These are phyloP conservation scores for Tetropium fuscum DNA, from an alignment of 2,888 invertebrate genomes.

Conservation along the genomic window DNA sequence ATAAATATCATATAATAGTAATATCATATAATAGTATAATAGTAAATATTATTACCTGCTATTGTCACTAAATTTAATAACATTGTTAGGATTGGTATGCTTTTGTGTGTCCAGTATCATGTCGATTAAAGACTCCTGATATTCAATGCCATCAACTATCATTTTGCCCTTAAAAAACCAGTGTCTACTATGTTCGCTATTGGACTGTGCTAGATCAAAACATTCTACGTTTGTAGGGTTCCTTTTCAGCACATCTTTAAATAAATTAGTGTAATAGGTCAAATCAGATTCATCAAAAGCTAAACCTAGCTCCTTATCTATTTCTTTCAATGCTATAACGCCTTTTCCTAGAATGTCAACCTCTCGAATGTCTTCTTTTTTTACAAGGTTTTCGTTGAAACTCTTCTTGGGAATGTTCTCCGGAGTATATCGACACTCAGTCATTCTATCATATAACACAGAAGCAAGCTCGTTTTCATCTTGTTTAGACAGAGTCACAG, in stretches of 20 bases:
- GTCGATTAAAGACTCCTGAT: slow-evolving; percentile 87
- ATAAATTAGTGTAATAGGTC: slow-evolving; percentile 89
- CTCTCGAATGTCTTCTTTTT: slow-evolving; percentile 81
- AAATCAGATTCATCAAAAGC: slow-evolving; percentile 95
- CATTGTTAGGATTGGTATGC: slow-evolving; percentile 89
- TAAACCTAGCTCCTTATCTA: slow-evolving; percentile 74
- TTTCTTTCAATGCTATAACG: slow-evolving; percentile 81
- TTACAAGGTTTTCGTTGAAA: slow-evolving; percentile 76
- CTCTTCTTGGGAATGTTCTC: slow-evolving; percentile 74
- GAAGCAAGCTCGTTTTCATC: slow-evolving; percentile 69
- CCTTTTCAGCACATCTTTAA: slow-evolving; percentile 82
- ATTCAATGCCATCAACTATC: slow-evolving; percentile 83
- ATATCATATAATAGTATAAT: neutral
- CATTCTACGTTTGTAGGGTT: slow-evolving; percentile 98
- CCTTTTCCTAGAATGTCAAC: slow-evolving; percentile 87
- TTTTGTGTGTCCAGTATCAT: slow-evolving; percentile 94
- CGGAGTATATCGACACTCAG: slow-evolving; percentile 84
- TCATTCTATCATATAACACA: slow-evolving; percentile 92
- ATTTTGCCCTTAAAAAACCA: slow-evolving; percentile 98
- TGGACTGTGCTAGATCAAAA: slow-evolving; percentile 98
- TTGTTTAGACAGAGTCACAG: slow-evolving; percentile 61
- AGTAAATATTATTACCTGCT: slow-evolving; percentile 75
- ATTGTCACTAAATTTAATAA: slow-evolving; percentile 97
- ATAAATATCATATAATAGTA: too few relatives aligned
- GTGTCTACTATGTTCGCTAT: slow-evolving; percentile 98